These are phyloP conservation scores for Pediacus dermestoides DNA, from an alignment of 2,888 invertebrate genomes.

Conservation along the genomic window DNA sequence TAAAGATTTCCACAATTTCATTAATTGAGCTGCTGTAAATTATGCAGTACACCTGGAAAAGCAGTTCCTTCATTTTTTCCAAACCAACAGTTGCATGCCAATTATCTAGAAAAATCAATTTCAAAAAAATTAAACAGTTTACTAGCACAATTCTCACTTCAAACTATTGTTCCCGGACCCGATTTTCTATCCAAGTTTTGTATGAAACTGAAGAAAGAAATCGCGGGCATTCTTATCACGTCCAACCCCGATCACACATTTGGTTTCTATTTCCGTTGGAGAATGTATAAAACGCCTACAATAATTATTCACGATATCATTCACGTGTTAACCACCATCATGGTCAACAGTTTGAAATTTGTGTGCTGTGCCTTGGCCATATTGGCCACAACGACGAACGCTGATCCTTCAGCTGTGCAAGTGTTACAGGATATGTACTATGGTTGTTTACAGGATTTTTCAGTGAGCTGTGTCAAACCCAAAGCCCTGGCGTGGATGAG, in stretches of 20 bases:
- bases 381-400: constrained; percentile 26
- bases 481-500: constrained; percentile 74
- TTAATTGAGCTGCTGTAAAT: too few relatives aligned
- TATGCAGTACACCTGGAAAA: too few relatives aligned
- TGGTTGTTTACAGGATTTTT: constrained; percentile 65
- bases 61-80: too few relatives aligned
- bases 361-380: constrained; percentile 26
- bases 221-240: constrained; percentile 39
- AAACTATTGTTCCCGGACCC: too few relatives aligned
- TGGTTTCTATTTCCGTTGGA: constrained; percentile 49
- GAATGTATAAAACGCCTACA: constrained; percentile 40
- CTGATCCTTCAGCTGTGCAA: constrained; percentile 56
- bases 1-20: too few relatives aligned
- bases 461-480: constrained; percentile 71
- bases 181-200: too few relatives aligned
- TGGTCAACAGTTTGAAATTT: constrained; percentile 34
- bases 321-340: constrained; percentile 23
- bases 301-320: constrained; percentile 15
- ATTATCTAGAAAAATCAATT: too few relatives aligned
- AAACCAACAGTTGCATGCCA: too few relatives aligned
- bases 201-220: too few relatives aligned
- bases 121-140: too few relatives aligned
- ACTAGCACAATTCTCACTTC: too few relatives aligned
- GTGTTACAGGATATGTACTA: constrained; percentile 64
- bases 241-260: constrained; percentile 44